Conservation (phyloP, 2,888 invertebrate genomes). For the Desoria tigrina region DNA sequence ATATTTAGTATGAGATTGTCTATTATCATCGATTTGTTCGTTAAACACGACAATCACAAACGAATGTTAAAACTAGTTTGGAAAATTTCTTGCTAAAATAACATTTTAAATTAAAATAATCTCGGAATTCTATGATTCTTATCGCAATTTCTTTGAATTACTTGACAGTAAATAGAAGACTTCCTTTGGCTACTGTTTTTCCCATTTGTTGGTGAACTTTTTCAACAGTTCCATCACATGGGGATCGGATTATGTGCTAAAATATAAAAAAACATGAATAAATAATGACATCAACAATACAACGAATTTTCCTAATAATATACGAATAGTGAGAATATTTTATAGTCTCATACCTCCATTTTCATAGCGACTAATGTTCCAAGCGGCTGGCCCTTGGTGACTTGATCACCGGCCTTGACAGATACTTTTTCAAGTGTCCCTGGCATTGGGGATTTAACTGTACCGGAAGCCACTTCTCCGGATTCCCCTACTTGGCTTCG, state of each 20-base stretch:
- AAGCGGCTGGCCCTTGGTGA: conserved; percentile 83
- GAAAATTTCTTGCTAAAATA: too few relatives aligned
- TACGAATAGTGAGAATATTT: conserved; percentile 1
- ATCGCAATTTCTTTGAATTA: background rate
- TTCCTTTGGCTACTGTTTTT: conserved; percentile 74
- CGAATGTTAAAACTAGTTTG: too few relatives aligned
- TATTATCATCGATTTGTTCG: too few relatives aligned
- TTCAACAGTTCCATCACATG: conserved; percentile 73
- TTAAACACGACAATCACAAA: too few relatives aligned
- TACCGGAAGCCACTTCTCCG: conserved; percentile 61
- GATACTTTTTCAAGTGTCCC: conserved; percentile 89
- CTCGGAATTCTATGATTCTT: too few relatives aligned
- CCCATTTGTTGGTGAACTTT: conserved; percentile 72
- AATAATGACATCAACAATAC: conserved; percentile 4
- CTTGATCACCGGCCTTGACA: conserved; percentile 76
- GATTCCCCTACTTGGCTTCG: conserved; percentile 62
- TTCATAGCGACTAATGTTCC: conserved; percentile 98
- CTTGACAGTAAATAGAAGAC: conserved; percentile 44
- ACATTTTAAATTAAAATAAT: too few relatives aligned
- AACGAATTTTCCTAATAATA: too few relatives aligned
- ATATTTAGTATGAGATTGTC: too few relatives aligned
- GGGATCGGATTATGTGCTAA: conserved; percentile 81
- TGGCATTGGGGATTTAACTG: conserved; percentile 87
- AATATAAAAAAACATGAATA: conserved; percentile 54
- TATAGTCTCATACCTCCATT: conserved; percentile 93